Conservation (phyloP, 2,113 vertebrate genomes). For the Tenrec ecaudatus region DNA sequence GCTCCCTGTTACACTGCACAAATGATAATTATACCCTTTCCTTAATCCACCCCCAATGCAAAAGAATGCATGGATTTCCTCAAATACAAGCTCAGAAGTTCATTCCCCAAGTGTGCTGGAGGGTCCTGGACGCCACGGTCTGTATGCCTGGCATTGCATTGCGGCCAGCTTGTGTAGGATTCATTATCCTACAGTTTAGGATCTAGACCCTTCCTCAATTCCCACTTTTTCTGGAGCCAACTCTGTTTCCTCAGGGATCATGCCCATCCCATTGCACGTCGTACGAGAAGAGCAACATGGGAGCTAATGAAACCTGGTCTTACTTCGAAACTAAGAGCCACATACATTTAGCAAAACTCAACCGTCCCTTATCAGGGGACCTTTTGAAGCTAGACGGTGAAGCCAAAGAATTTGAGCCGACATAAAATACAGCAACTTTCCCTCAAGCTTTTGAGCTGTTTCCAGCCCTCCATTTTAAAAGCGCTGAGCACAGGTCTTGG, state of each 20-base stretch:
- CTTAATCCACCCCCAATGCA: neutral
- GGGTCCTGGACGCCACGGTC: neutral
- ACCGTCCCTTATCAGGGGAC: neutral
- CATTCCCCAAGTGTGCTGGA: slow-evolving; percentile 7
- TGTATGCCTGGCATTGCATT: neutral
- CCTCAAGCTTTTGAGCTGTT: slow-evolving; percentile 3
- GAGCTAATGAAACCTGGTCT: neutral
- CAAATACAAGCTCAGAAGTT: slow-evolving; percentile 17
- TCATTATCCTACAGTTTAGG: neutral
- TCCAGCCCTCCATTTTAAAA: slow-evolving; percentile 12
- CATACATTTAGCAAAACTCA: slow-evolving; percentile 35
- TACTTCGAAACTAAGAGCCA: slow-evolving; percentile 43
- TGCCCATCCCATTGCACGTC: neutral
- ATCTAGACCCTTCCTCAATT: neutral
- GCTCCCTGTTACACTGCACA: slow-evolving; percentile 14
- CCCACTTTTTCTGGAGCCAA: slow-evolving; percentile 9
- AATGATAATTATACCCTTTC: slow-evolving; percentile 50
- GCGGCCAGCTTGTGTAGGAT: neutral
- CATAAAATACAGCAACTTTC: slow-evolving; percentile 29
- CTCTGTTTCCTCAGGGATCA: neutral
- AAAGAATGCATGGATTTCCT: slow-evolving; percentile 17
- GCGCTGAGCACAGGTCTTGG: neutral
- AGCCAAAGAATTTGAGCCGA: slow-evolving; percentile 15
- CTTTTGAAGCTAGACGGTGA: neutral
- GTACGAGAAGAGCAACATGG: neutral